Evolutionary conservation across 2,113 vertebrate genomes (phyloP).

Genomic region (Saguinus midas): DNA sequence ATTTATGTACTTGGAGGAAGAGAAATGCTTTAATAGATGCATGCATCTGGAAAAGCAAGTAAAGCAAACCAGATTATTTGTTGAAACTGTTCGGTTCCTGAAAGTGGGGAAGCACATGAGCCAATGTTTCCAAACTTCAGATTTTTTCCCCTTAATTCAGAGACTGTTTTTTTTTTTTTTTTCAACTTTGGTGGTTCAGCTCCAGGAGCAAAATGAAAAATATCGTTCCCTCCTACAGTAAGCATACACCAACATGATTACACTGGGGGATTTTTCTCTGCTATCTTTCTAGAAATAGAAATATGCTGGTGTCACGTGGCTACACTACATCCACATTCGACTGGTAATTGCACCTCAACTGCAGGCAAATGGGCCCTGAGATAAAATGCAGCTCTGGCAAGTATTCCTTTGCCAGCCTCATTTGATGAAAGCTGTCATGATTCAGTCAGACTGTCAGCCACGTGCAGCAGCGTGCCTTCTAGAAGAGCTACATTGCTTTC

Average conservation of each 20-base stretch:
- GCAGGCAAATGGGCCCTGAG: constrained; percentile 54
- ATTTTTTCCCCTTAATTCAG: neutral
- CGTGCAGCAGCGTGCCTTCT: neutral
- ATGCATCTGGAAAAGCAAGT: neutral
- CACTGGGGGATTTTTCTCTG: constrained; percentile 32
- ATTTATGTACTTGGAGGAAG: neutral
- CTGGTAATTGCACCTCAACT: constrained; percentile 66
- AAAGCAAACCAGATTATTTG: constrained; percentile 27
- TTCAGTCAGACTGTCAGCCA: neutral
- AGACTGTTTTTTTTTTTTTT: neutral
- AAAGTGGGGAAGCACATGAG: neutral
- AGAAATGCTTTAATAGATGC: neutral
- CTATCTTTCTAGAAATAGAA: constrained; percentile 68
- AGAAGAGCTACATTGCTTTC: neutral
- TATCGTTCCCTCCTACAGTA: constrained; percentile 23
- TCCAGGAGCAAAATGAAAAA: constrained; percentile 59
- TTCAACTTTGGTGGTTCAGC: constrained; percentile 24
- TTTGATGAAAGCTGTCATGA: constrained; percentile 32
- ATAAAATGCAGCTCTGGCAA: neutral
- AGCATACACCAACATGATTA: constrained; percentile 29
- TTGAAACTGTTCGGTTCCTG: neutral
- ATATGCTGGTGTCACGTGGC: constrained; percentile 10
- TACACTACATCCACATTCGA: constrained; percentile 14
- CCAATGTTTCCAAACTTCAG: neutral
- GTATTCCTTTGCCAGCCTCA: neutral